These are phyloP conservation scores for Archips crataeganus DNA, from an alignment of 2,888 invertebrate species.

Conservation along the genomic window DNA sequence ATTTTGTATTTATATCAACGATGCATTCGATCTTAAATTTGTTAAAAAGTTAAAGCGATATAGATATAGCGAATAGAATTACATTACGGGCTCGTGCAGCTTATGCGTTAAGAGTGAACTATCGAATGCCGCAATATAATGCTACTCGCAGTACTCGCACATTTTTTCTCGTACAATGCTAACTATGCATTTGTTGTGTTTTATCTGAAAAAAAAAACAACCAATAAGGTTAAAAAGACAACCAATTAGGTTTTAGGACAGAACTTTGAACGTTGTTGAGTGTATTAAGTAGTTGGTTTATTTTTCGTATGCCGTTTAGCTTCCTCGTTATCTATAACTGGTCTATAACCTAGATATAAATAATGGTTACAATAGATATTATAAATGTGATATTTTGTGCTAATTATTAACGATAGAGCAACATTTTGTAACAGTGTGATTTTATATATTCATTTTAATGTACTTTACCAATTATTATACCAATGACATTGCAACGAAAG, in stretches of 20 bases:
- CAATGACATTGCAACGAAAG: slow-evolving; percentile 58
- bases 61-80: neutral
- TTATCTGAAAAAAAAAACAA: too few relatives aligned
- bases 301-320: neutral
- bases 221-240: too few relatives aligned
- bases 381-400: slow-evolving; percentile 55
- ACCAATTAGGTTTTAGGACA: neutral
- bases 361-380: neutral
- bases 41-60: neutral
- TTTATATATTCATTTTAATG: slow-evolving; percentile 52
- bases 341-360: neutral
- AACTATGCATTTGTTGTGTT: neutral
- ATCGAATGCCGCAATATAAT: too few relatives aligned
- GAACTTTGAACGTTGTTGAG: neutral
- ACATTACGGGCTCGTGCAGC: neutral
- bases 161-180: neutral
- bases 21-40: neutral
- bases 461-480: slow-evolving; percentile 53
- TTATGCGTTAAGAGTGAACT: neutral
- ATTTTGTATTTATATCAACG: neutral
- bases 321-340: neutral
- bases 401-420: slow-evolving; percentile 42
- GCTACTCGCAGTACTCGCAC: too few relatives aligned
- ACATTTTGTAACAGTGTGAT: slow-evolving; percentile 46
- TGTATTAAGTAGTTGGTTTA: neutral